These are phyloP conservation scores for Pseudomyrmex concolor DNA, from an alignment of 1,140 invertebrate species.

Conservation along the genomic window DNA sequence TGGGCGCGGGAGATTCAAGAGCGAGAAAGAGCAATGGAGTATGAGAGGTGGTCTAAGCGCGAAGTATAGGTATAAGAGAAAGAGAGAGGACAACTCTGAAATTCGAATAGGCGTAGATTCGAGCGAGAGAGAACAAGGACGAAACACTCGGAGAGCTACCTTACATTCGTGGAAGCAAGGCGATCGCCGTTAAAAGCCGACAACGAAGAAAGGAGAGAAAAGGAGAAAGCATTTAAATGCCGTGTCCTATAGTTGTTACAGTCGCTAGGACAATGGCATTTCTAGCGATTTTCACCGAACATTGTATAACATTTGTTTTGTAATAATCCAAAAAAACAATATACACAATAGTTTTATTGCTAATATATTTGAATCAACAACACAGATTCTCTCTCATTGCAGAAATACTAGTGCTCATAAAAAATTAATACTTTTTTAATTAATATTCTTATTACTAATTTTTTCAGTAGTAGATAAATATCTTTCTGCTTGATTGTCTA, in stretches of 20 bases:
- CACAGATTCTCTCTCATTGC: not conserved
- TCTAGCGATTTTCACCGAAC: not conserved
- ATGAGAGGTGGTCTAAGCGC: constrained; percentile 13
- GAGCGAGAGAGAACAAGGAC: constrained; percentile 10
- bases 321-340: not conserved
- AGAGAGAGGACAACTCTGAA: constrained; percentile 12
- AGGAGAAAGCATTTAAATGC: constrained; percentile 31
- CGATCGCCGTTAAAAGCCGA: not conserved
- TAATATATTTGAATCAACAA: not conserved
- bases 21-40: constrained; percentile 16
- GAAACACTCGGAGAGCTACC: constrained; percentile 32
- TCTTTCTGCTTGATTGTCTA: too few species aligned
- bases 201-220: not conserved
- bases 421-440: not conserved
- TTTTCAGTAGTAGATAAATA: too few species aligned
- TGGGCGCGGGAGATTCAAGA: constrained; percentile 4
- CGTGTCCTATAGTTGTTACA: not conserved
- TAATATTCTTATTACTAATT: too few species aligned
- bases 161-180: constrained; percentile 36
- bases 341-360: too few species aligned
- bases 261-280: not conserved
- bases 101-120: constrained; percentile 20
- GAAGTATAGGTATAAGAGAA: not conserved
- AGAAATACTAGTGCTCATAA: not conserved
- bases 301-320: not conserved